Conservation (phyloP, 2,888 invertebrate species). For the Cephus rjabovi region DNA sequence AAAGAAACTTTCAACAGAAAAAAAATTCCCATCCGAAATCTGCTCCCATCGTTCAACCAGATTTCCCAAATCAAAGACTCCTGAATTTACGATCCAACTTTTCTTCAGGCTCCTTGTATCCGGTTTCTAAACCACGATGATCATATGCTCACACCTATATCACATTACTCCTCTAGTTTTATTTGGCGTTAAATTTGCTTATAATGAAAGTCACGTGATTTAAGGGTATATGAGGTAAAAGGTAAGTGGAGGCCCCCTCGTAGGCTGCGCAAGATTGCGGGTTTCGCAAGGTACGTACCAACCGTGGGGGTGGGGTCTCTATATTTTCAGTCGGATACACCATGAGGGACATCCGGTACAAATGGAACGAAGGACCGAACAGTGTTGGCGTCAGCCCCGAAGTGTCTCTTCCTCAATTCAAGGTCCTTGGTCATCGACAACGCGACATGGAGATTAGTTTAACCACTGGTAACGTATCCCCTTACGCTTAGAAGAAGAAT, state of each 20-base stretch:
- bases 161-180: too few relatives aligned
- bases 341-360: slow-evolving; percentile 97
- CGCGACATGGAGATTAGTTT: slow-evolving; percentile 96
- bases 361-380: slow-evolving; percentile 95
- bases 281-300: slow-evolving; percentile 63
- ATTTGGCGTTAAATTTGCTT: too few relatives aligned
- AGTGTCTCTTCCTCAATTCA: slow-evolving; percentile 97
- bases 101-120: too few relatives aligned
- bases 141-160: too few relatives aligned
- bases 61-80: too few relatives aligned
- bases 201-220: too few relatives aligned
- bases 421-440: slow-evolving; percentile 96
- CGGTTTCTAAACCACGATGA: too few relatives aligned
- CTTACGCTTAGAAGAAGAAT: slow-evolving; percentile 38
- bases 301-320: slow-evolving; percentile 62
- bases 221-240: slow-evolving; percentile 3
- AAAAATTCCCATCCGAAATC: too few relatives aligned
- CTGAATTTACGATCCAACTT: too few relatives aligned
- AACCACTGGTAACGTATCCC: slow-evolving; percentile 86
- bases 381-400: slow-evolving; percentile 96
- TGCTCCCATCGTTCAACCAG: too few relatives aligned
- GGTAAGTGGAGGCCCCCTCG: slow-evolving; percentile 58
- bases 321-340: slow-evolving; percentile 93
- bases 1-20: too few relatives aligned
- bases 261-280: slow-evolving; percentile 55